phyloP scores from a whole-genome alignment of 2,888 invertebrate species.

The Drosophila melanosoma region DNA sequence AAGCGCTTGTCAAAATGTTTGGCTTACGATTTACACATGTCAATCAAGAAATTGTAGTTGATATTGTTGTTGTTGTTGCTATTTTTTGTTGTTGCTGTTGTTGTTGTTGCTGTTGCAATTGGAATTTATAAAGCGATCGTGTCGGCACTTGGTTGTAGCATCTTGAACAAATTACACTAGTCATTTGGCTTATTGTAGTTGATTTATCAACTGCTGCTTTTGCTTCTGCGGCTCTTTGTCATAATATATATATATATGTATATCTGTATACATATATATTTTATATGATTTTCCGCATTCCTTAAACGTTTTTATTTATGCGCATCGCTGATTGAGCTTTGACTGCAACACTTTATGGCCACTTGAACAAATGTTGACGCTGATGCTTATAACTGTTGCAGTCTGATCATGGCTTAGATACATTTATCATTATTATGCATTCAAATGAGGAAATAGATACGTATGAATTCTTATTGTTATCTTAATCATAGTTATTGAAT shows the following conservation, averaged over 20 bases:
- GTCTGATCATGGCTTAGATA: constrained; percentile 28
- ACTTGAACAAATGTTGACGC: constrained; percentile 14
- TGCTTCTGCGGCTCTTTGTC: constrained; percentile 17
- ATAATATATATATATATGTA: constrained; percentile 5
- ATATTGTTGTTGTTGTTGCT: not conserved
- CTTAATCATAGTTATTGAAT: not conserved
- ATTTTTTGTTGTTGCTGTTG: constrained; percentile 12
- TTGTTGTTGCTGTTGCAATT: constrained; percentile 16
- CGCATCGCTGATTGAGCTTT: constrained; percentile 61
- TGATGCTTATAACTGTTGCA: constrained; percentile 17
- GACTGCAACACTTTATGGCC: constrained; percentile 47
- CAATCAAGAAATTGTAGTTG: constrained; percentile 56
- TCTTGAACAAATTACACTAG: constrained; percentile 11
- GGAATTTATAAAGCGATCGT: constrained; percentile 3
- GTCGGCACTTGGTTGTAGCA: not conserved
- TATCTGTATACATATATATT: no score
- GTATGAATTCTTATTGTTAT: not conserved
- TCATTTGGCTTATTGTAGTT: constrained; percentile 16
- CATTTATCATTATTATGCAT: constrained; percentile 16
- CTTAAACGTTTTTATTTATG: constrained; percentile 55
- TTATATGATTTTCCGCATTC: constrained; percentile 66
- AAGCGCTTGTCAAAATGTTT: constrained; percentile 75
- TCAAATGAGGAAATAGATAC: not conserved
- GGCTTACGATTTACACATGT: constrained; percentile 76
- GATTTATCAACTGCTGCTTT: constrained; percentile 29